Evolutionary conservation across 2,888 invertebrate genomes (phyloP).

Genomic region (Idaea biselata): DNA sequence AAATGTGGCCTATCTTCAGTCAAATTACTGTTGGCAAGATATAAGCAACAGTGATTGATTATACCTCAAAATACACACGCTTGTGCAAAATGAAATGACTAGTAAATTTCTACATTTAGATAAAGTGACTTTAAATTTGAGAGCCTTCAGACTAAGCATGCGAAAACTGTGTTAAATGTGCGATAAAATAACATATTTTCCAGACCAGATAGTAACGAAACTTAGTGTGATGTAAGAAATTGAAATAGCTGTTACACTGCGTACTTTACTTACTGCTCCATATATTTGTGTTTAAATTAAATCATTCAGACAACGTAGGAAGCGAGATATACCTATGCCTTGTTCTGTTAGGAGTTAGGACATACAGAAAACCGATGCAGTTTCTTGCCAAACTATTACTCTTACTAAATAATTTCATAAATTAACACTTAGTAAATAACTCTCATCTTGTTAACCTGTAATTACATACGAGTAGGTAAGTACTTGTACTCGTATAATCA

Average conservation of each 20-base stretch:
- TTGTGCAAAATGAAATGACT: not conserved
- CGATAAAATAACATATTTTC: not conserved
- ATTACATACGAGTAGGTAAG: constrained; percentile 28
- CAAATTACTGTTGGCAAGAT: not conserved
- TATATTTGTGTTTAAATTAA: not conserved
- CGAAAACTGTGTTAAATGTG: not conserved
- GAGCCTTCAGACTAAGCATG: not conserved
- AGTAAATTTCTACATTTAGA: not conserved
- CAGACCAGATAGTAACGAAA: not conserved
- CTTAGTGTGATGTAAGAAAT: not conserved
- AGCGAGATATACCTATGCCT: not conserved
- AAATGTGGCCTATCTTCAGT: not conserved
- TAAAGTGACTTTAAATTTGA: not conserved
- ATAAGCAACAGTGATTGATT: not conserved
- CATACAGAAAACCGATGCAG: not conserved
- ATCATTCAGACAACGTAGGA: not conserved
- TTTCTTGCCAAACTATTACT: constrained; percentile 8
- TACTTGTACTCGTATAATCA: constrained; percentile 18
- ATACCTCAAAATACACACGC: not conserved
- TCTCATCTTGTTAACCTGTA: constrained; percentile 41
- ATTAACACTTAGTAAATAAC: constrained; percentile 36
- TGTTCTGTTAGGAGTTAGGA: not conserved
- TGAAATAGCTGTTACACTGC: not conserved
- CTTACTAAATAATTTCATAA: constrained; percentile 14
- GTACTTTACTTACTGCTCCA: not conserved